phyloP scores from a whole-genome alignment of 1,140 invertebrate species.

The Manduca sexta region DNA sequence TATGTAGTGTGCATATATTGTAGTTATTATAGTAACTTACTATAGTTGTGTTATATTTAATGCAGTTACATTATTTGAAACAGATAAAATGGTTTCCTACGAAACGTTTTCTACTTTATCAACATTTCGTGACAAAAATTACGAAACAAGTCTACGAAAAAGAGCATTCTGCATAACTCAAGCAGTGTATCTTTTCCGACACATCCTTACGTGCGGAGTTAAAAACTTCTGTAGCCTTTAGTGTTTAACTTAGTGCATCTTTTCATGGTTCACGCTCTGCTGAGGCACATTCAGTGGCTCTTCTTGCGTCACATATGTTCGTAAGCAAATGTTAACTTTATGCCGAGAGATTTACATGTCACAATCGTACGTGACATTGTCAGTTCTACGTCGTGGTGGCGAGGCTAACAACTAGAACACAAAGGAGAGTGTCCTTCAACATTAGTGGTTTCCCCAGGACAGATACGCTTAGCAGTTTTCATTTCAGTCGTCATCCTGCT shows the following conservation, averaged over 20 bases:
- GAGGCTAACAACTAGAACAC: slow-evolving; percentile 57
- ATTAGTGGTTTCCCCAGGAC: slow-evolving; percentile 40
- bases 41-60: too few relatives aligned
- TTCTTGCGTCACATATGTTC: slow-evolving; percentile 28
- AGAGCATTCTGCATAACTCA: too few relatives aligned
- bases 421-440: slow-evolving; percentile 61
- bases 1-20: too few relatives aligned
- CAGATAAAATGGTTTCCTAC: too few relatives aligned
- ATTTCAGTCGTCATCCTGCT: slow-evolving; percentile 49
- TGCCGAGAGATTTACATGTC: slow-evolving; percentile 6
- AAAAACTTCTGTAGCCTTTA: slow-evolving; percentile 20
- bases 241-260: slow-evolving; percentile 29
- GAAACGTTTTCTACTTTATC: too few relatives aligned
- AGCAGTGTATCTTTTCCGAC: too few relatives aligned
- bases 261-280: slow-evolving; percentile 64
- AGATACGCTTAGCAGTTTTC: slow-evolving; percentile 48
- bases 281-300: slow-evolving; percentile 38
- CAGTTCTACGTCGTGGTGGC: slow-evolving; percentile 4
- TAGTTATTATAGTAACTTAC: too few relatives aligned
- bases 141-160: too few relatives aligned
- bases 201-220: background rate
- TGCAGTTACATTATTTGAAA: too few relatives aligned
- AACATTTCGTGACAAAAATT: too few relatives aligned
- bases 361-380: slow-evolving; percentile 8
- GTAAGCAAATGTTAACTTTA: slow-evolving; percentile 30